These are phyloP conservation scores for Pterocles burchelli DNA, from an alignment of 2,113 vertebrate species.

Conservation along the genomic window DNA sequence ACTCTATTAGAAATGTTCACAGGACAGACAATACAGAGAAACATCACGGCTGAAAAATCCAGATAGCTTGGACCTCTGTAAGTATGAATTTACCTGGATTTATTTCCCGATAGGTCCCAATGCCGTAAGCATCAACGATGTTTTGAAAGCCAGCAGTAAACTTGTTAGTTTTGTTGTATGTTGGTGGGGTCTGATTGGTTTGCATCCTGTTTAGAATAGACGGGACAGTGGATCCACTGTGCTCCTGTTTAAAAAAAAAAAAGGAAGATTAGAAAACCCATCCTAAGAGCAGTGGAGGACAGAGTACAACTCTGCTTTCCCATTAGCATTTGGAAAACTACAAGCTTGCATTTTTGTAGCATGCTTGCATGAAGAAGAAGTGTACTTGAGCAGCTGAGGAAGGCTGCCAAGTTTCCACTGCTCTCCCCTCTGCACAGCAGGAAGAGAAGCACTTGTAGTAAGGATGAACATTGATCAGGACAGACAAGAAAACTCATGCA, in stretches of 20 bases:
- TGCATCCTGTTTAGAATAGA: constrained; percentile 98
- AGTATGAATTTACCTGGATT: constrained; percentile 86
- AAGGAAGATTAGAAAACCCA: not conserved
- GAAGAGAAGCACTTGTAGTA: not conserved
- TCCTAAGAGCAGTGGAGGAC: not conserved
- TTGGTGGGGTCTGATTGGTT: constrained; percentile 94
- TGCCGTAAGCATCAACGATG: constrained; percentile 96
- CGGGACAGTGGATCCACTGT: constrained; percentile 95
- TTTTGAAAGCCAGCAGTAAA: constrained; percentile 97
- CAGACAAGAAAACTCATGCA: not conserved
- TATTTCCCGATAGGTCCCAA: constrained; percentile 94
- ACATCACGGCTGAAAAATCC: accelerated
- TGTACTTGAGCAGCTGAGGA: not conserved
- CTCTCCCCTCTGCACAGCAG: not conserved
- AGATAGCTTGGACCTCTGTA: not conserved
- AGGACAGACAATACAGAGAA: not conserved
- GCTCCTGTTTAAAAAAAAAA: constrained; percentile 79
- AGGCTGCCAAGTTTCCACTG: not conserved
- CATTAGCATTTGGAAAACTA: not conserved
- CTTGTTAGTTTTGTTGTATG: constrained; percentile 98
- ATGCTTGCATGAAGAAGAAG: not conserved
- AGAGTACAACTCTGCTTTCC: not conserved
- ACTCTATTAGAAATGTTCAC: not conserved
- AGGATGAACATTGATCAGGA: not conserved
- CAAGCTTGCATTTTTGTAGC: not conserved